Percentiles rank a stretch among this genome's conserved stretches.
Evolutionary conservation across 92 coral and sea anemone species (phyloP).

Genomic region (Palythoa heliodiscus): DNA sequence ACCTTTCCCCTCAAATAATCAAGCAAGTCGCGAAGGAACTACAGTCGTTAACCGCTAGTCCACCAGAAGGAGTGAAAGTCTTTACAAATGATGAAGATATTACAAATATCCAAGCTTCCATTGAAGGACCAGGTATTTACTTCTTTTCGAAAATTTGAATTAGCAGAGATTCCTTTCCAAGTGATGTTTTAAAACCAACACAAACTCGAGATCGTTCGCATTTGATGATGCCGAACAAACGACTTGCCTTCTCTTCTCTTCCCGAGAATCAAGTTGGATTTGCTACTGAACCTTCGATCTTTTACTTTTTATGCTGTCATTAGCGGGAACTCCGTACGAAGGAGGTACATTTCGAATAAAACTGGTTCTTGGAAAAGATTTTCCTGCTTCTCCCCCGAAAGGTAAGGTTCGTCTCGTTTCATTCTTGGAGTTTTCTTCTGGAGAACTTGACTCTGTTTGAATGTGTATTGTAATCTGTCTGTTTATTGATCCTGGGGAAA

Average conservation of each 20-base stretch:
- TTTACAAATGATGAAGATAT: slow-evolving; percentile 93
- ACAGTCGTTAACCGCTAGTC: slow-evolving; percentile 77
- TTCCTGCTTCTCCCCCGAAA: slow-evolving; percentile 97
- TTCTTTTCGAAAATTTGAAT: neutral
- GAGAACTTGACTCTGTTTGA: neutral
- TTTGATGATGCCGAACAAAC: neutral
- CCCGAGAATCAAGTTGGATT: neutral
- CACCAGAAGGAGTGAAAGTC: slow-evolving; percentile 97
- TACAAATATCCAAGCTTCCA: slow-evolving; percentile 97
- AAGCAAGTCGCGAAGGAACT: slow-evolving; percentile 95
- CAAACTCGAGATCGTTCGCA: neutral
- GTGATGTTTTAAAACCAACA: neutral
- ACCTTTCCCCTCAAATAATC: slow-evolving; percentile 98
- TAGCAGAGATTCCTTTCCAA: neutral
- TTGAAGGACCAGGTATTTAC: slow-evolving; percentile 95
- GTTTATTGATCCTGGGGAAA: neutral
- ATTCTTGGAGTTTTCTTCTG: neutral
- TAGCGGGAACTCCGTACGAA: slow-evolving; percentile 99
- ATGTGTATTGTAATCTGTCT: neutral
- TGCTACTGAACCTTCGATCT: neutral
- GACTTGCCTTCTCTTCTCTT: neutral
- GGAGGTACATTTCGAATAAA: slow-evolving; percentile 93
- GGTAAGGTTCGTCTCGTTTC: slow-evolving; percentile 55
- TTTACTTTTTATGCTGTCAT: neutral
- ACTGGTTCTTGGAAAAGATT: slow-evolving; percentile 93